Base-by-base conservation (phyloP, 2,797 vertebrate species). In the Myotis myotis region DNA sequence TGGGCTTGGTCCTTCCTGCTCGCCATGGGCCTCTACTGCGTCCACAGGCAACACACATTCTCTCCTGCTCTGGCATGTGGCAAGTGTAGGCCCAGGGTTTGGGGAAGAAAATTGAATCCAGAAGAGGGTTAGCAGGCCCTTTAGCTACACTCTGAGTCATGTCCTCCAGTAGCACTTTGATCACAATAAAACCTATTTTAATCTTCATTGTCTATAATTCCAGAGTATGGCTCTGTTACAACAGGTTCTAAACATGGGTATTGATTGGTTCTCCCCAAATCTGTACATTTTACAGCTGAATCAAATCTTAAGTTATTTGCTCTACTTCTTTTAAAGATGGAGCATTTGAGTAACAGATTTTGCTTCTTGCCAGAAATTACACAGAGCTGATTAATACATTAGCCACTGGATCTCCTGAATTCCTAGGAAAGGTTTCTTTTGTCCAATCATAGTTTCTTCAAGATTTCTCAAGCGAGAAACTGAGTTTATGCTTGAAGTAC, bases 261-360 rank as follows among this genome's bases (percentile, higher is more conserved):
- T 36, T 79, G 60, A 66, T 51, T 44, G 33, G 8, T 68, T 6
- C 4, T 23, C 20, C 30, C 28, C 11, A 53, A 75, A 13, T n/a
- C 78, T 70, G 60, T 10, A 79, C n/a, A 51, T 66, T 74, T 75
- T 57, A 38, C 47, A 79, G 25, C 15, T 70, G 64, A 89, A 82
- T 57, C 76, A 70, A 80, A 92, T 15, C 62, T 86, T 60, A 82
- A 62, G 10, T 75, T 62, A 89, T 89, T 57, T 94, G 47, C 28
- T 66, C 47, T 41, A 8, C 53, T 72, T 57, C 33, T 88, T 91
- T 76, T 41, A 47, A 78, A 64, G 33, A 38, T 20, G 15, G 81
- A 88, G 30, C 36, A 86, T 53, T 38, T 78, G 41, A 86, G n/a
- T n/a, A 81, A 47, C 30, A 82, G n/a, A 30, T 76, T 85, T 81